phyloP scores from a whole-genome alignment of 2,797 vertebrate genomes.

The Sebastes miniatus region DNA sequence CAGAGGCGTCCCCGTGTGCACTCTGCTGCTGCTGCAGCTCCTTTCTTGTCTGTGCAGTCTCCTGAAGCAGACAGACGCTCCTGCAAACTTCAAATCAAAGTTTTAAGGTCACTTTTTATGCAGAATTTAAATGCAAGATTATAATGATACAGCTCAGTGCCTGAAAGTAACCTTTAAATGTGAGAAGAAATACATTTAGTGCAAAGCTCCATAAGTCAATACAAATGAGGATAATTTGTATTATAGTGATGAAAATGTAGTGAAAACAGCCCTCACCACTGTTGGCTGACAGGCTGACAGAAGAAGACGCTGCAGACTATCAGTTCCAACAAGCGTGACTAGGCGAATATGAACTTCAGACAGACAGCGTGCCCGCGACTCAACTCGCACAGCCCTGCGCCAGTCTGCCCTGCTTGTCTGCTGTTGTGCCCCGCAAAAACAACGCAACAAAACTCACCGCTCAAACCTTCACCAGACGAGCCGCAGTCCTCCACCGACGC shows the following conservation, averaged over 20 bases:
- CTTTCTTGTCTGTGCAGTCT: constrained; percentile 3
- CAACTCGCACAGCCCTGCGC: constrained; percentile 23
- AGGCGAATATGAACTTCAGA: constrained; percentile 60
- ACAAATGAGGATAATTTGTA: too few species aligned
- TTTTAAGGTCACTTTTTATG: neutral
- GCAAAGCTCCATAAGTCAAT: neutral
- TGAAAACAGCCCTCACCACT: neutral
- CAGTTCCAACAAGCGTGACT: constrained; percentile 57
- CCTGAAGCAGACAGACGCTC: constrained; percentile 18
- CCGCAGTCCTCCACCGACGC: neutral
- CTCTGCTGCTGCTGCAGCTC: constrained; percentile 8
- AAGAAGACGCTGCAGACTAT: neutral
- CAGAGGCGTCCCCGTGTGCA: constrained; percentile 16
- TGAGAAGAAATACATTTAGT: neutral
- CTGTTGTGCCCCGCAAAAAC: neutral
- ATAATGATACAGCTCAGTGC: neutral
- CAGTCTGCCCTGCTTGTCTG: constrained; percentile 26
- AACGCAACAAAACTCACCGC: constrained; percentile 41
- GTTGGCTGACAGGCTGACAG: neutral
- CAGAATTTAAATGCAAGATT: neutral
- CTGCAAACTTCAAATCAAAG: constrained; percentile 54
- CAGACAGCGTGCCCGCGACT: constrained; percentile 17
- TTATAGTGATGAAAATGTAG: fast-evolving
- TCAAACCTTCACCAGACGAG: neutral
- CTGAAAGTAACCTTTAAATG: neutral